Evolutionary conservation across 2,888 invertebrate genomes (phyloP).

Genomic region (Mythimna ferrago): DNA sequence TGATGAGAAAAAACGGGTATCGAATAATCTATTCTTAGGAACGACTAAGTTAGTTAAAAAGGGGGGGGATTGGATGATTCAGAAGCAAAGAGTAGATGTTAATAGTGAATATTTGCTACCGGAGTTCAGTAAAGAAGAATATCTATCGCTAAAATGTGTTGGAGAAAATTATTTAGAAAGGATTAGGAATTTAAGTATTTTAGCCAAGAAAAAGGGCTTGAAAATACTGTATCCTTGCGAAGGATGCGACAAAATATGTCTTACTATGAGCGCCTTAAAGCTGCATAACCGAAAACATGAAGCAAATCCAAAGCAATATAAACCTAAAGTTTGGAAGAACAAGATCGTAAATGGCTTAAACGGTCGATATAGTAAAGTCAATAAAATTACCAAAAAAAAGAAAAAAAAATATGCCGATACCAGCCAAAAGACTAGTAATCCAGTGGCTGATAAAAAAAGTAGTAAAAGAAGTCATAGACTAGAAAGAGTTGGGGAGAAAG

Average conservation of each 20-base stretch:
- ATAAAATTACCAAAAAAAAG: conserved; percentile 21
- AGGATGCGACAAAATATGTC: conserved; percentile 81
- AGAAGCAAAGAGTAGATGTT: conserved; percentile 68
- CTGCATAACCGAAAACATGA: conserved; percentile 80
- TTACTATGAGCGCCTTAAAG: conserved; percentile 76
- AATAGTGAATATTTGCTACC: conserved; percentile 69
- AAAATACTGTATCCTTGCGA: conserved; percentile 82
- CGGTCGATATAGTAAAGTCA: conserved; percentile 25
- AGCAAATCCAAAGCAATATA: conserved; percentile 76
- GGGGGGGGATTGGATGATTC: conserved; percentile 79
- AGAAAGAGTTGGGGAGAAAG: neutral
- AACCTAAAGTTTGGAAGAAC: conserved; percentile 78
- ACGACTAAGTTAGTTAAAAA: conserved; percentile 79
- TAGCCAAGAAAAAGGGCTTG: conserved; percentile 73
- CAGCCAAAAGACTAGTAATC: neutral
- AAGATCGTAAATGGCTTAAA: conserved; percentile 57
- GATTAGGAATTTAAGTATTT: conserved; percentile 72
- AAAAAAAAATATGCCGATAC: conserved; percentile 4
- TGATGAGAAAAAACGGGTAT: conserved; percentile 73
- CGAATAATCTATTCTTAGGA: conserved; percentile 68
- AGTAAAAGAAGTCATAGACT: neutral
- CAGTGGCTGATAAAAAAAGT: neutral
- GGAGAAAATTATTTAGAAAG: conserved; percentile 72
- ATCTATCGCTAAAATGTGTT: conserved; percentile 55
- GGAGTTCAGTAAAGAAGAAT: conserved; percentile 66